Evolutionary conservation across 2,797 vertebrate species (phyloP), one percentile per base, ranked within the genome.

Genomic region (Tiaroga cobitis): DNA sequence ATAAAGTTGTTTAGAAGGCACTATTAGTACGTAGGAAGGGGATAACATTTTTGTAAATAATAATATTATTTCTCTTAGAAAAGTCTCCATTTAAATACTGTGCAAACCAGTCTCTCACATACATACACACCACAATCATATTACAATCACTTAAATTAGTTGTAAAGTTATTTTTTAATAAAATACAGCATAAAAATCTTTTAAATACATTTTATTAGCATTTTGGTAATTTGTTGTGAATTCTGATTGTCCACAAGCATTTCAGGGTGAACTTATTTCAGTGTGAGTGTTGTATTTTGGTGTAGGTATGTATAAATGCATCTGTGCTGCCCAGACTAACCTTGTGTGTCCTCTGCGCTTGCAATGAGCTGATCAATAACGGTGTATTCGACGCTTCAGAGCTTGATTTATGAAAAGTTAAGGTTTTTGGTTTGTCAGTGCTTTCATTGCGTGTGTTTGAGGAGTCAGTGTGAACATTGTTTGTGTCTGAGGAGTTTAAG

Each of bases 281-380:
- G 77, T 49, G 32, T 18, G 49, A 43, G 41, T 39, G 68, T 37
- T 61, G 49, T 63, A 59, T 90, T 92, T 98, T 99, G 82, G 93
- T 94, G 86, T 96, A 98, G 85, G 95, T 97, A 91, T 94, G 93
- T 67, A 99, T 95, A 69, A 98, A 95, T 24, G 96, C 98, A 34
- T 96, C 96, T 1, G 96, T 97, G 56, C 91, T 94, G 0, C 98
- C 97, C 74, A 99, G 95, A 88, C 97, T 96, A 69, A 99, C 93
- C 67, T 92, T 92, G 83, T 95, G 91, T 56, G 93, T 88, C 7
- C 92, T 90, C 70, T 94, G 90, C 8, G 91, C 94, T 84, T 93
- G 87, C 89, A 99, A 88, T 7, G 94, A 95, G 54, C 69, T 67
- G 29, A 85, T 56, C 19, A 90, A 84, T 8, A 92, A 88, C 0